Conservation (phyloP, 2,888 invertebrate genomes). For the Amphipoea lucens region DNA sequence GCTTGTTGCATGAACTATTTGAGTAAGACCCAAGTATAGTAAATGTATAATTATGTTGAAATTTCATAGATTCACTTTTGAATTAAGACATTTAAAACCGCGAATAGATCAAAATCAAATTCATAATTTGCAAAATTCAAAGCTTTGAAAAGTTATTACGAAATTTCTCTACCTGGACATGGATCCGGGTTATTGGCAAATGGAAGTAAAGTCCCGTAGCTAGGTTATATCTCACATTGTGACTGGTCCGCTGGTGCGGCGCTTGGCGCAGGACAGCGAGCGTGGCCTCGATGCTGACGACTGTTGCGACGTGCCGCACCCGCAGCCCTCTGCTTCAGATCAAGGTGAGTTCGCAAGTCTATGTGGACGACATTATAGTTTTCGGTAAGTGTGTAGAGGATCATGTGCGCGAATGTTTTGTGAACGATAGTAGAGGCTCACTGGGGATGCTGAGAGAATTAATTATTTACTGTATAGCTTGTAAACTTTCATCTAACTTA, state of each 20-base stretch:
- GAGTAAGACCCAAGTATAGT: conserved; percentile 64
- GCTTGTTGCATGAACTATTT: conserved; percentile 82
- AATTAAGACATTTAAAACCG: conserved; percentile 44
- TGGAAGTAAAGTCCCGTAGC: conserved; percentile 78
- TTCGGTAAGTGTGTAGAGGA: conserved; percentile 60
- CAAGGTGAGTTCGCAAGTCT: conserved; percentile 79
- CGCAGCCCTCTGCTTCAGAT: conserved; percentile 88
- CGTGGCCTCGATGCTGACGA: conserved; percentile 89
- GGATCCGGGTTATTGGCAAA: conserved; percentile 78
- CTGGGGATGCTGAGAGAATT: conserved; percentile 4
- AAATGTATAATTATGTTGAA: conserved; percentile 62
- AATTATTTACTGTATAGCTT: conserved; percentile 10
- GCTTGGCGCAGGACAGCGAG: conserved; percentile 90
- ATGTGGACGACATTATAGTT: conserved; percentile 51
- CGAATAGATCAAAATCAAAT: conserved; percentile 40
- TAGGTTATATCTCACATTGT: conserved; percentile 90
- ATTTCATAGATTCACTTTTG: conserved; percentile 66
- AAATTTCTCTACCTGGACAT: conserved; percentile 58
- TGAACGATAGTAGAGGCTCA: conserved; percentile 28
- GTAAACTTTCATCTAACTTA: conserved; percentile 4
- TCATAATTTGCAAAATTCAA: conserved; percentile 44
- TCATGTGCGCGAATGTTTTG: conserved; percentile 28
- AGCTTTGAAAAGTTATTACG: conserved; percentile 40
- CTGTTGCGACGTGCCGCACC: conserved; percentile 89
- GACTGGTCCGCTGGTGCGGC: conserved; percentile 91